These are phyloP conservation scores for Hemitrygon akajei DNA, from an alignment of 2,797 vertebrate species.

Conservation along the genomic window DNA sequence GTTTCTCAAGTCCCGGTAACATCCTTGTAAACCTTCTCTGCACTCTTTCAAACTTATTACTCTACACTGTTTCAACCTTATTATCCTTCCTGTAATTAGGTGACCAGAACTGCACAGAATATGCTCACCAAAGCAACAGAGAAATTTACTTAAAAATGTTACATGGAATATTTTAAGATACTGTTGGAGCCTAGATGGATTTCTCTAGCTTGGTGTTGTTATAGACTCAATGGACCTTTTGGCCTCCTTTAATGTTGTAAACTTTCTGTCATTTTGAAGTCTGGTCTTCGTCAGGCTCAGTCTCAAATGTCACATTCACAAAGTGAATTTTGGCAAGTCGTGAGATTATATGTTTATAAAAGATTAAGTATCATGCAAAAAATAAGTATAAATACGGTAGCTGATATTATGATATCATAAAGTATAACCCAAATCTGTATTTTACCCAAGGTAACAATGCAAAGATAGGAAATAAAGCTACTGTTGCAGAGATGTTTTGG, in stretches of 20 bases:
- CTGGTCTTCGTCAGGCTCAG: background rate
- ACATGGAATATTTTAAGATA: background rate
- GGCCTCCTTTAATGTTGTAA: too few relatives aligned
- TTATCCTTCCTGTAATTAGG: too few relatives aligned
- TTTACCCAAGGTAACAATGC: background rate
- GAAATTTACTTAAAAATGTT: background rate
- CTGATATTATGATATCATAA: background rate
- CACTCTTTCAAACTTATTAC: too few relatives aligned
- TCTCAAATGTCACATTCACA: too few relatives aligned
- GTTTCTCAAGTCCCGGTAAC: too few relatives aligned
- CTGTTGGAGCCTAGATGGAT: background rate
- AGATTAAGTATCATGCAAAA: background rate
- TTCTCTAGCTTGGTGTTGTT: too few relatives aligned
- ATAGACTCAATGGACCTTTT: too few relatives aligned
- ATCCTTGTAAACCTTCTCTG: too few relatives aligned
- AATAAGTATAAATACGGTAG: background rate
- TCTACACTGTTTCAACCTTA: too few relatives aligned
- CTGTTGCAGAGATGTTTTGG: background rate
- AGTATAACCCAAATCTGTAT: background rate
- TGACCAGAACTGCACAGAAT: too few relatives aligned
- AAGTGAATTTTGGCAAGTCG: background rate
- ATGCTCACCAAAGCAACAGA: background rate
- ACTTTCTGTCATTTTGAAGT: too few relatives aligned
- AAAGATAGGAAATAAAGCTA: background rate
- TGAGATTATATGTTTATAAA: background rate